phyloP scores from a whole-genome alignment of 2,888 invertebrate species.

The Polymixis lichenea region DNA sequence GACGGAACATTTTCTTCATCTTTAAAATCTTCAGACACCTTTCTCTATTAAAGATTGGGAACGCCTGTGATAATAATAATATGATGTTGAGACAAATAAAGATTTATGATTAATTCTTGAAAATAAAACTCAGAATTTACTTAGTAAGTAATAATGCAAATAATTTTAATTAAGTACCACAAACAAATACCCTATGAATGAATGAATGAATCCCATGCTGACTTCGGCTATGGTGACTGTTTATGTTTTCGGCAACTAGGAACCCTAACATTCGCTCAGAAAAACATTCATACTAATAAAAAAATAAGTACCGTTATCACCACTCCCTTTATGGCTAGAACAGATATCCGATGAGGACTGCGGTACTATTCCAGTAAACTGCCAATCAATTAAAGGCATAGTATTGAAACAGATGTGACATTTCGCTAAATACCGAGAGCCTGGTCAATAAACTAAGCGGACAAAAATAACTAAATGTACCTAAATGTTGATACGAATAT shows the following conservation, averaged over 20 bases:
- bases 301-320: not conserved
- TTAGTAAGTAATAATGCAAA: not conserved
- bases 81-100: not conserved
- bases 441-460: not conserved
- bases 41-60: not conserved
- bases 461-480: not conserved
- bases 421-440: slow-evolving; percentile 4
- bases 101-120: not conserved
- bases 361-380: slow-evolving; percentile 9
- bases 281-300: slow-evolving; percentile 3
- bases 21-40: not conserved
- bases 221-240: no score
- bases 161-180: not conserved
- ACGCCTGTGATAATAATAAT: not conserved
- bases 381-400: slow-evolving; percentile 19
- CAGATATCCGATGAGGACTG: not conserved
- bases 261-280: not conserved
- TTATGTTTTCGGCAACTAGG: no score
- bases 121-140: not conserved
- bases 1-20: not conserved
- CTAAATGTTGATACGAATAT: not conserved
- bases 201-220: no score
- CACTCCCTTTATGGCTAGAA: not conserved
- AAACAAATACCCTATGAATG: not conserved
- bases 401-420: not conserved